These are phyloP conservation scores for Dolichoris vasculosae DNA, from an alignment of 1,140 invertebrate species.

Conservation along the genomic window DNA sequence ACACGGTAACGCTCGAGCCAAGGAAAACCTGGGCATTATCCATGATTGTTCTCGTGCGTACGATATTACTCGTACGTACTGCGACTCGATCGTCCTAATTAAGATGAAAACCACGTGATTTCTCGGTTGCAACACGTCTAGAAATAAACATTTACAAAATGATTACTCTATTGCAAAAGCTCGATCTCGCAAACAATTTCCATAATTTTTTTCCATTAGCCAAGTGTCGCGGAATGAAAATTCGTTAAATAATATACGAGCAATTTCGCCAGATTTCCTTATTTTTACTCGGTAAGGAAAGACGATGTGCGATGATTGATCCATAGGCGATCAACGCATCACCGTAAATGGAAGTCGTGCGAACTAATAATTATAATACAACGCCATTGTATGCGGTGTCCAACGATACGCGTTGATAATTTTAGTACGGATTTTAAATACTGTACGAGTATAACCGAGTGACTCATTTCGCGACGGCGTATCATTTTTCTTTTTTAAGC, in stretches of 20 bases:
- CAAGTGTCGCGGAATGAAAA: not conserved
- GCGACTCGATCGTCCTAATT: not conserved
- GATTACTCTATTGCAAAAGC: constrained; percentile 18
- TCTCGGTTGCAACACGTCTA: not conserved
- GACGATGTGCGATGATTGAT: not conserved
- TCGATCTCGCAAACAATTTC: constrained; percentile 21
- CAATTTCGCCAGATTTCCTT: not conserved
- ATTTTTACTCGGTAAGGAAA: not conserved
- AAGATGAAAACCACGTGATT: constrained; percentile 1
- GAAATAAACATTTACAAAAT: constrained; percentile 18
- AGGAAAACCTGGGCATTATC: not conserved
- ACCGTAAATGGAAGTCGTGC: constrained; percentile 25
- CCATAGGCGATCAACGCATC: not conserved
- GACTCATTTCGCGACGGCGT: not conserved
- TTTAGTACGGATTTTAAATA: constrained; percentile 22
- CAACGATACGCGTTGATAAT: not conserved
- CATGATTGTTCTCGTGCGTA: not conserved
- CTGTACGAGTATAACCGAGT: not conserved
- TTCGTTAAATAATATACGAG: not conserved
- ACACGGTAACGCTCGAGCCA: not conserved
- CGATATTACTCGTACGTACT: not conserved
- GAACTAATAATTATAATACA: constrained; percentile 40
- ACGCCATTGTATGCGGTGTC: constrained; percentile 25
- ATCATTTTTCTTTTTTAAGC: not conserved
- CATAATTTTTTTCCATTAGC: constrained; percentile 34